A percentile compares a stretch with the other conserved stretches of the same genome.
Evolutionary conservation across 2,888 invertebrate genomes (phyloP).

Genomic region (Melinaea marsaeus): DNA sequence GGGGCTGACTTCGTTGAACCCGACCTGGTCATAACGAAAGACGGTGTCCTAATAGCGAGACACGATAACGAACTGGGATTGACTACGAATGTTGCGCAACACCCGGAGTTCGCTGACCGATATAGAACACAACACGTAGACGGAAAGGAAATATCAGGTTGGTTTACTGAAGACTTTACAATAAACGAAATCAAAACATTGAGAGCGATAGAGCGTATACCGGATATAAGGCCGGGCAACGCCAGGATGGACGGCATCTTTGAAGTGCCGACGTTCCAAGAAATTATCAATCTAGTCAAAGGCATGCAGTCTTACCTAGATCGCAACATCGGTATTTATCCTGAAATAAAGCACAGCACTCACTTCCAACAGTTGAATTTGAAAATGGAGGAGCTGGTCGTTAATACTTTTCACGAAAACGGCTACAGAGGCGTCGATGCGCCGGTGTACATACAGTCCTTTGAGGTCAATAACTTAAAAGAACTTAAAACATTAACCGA

Average conservation of each 20-base stretch:
- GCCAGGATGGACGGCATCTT: conserved; percentile 56
- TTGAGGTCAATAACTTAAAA: conserved; percentile 65
- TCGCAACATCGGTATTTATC: conserved; percentile 61
- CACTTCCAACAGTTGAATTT: conserved; percentile 60
- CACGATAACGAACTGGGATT: conserved; percentile 65
- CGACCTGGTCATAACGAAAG: conserved; percentile 66
- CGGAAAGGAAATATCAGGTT: conserved; percentile 50
- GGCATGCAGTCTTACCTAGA: conserved; percentile 54
- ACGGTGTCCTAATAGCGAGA: conserved; percentile 61
- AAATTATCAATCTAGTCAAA: conserved; percentile 64
- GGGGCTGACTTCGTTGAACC: conserved; percentile 69
- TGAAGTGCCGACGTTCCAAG: conserved; percentile 62
- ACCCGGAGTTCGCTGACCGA: conserved; percentile 57
- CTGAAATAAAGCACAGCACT: conserved; percentile 64
- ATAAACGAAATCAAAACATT: conserved; percentile 63
- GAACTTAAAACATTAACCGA: conserved; percentile 57
- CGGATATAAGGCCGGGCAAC: conserved; percentile 59
- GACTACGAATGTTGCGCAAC: conserved; percentile 57
- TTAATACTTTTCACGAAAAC: conserved; percentile 57
- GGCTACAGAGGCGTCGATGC: conserved; percentile 53
- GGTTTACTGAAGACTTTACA: conserved; percentile 72
- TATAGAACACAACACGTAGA: conserved; percentile 57
- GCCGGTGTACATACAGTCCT: conserved; percentile 66
- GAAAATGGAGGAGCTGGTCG: conserved; percentile 58
- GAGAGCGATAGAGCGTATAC: conserved; percentile 62